Evolutionary conservation across 1,140 invertebrate genomes (phyloP).

Genomic region (Saccostrea glomerata): DNA sequence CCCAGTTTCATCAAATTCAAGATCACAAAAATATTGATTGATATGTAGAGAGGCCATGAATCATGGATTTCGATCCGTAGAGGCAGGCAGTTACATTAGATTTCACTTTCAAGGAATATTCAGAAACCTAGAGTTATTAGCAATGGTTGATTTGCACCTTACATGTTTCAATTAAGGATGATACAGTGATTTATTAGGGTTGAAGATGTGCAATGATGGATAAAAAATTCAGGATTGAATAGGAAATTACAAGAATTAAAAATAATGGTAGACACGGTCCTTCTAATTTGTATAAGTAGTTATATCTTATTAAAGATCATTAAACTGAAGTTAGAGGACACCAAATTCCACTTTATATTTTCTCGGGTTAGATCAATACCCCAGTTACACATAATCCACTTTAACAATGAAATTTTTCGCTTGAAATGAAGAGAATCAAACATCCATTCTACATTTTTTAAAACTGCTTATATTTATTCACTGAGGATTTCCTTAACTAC

Average conservation of each 20-base stretch:
- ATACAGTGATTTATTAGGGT: background rate
- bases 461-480: too few species aligned
- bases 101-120: background rate
- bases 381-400: background rate
- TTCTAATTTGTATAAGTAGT: background rate
- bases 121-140: background rate
- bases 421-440: too few species aligned
- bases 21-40: background rate
- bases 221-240: background rate
- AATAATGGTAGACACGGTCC: background rate
- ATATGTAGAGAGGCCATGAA: background rate
- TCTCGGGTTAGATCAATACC: background rate
- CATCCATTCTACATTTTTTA: too few species aligned
- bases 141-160: background rate
- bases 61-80: background rate
- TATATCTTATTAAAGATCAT: background rate
- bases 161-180: background rate
- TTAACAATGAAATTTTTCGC: background rate
- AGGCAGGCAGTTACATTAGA: background rate
- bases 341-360: background rate
- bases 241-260: background rate
- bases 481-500: too few species aligned
- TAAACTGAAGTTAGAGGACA: background rate
- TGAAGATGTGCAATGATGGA: background rate
- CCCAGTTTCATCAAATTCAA: background rate